Conservation (phyloP, 1,140 invertebrate genomes). For the Lordiphosa clarofinis region DNA sequence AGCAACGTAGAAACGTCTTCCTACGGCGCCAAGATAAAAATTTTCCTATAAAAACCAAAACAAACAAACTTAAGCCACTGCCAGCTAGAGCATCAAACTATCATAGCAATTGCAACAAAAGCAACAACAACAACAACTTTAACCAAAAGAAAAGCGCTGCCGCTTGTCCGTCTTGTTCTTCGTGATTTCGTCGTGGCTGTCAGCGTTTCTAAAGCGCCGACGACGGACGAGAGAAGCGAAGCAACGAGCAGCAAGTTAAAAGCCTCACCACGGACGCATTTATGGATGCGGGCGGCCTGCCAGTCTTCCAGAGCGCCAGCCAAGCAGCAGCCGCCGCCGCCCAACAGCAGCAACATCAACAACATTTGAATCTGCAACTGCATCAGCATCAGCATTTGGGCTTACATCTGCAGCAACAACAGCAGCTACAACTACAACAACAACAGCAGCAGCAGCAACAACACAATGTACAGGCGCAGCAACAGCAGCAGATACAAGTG, state of each 20-base stretch:
- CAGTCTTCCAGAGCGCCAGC: conserved; percentile 79
- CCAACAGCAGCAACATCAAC: conserved; percentile 70
- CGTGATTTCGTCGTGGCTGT: conserved; percentile 66
- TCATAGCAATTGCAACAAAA: not conserved
- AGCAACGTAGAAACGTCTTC: conserved; percentile 21
- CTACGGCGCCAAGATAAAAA: conserved; percentile 5
- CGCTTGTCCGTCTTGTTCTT: conserved; percentile 68
- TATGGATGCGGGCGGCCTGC: conserved; percentile 80
- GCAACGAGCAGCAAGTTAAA: conserved; percentile 64
- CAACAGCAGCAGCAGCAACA: conserved; percentile 35
- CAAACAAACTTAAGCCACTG: too few species aligned
- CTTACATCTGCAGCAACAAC: conserved; percentile 70
- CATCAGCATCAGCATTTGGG: conserved; percentile 62
- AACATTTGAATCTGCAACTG: conserved; percentile 68
- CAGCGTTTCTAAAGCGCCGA: conserved; percentile 52
- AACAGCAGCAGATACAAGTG: conserved; percentile 56
- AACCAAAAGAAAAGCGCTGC: conserved; percentile 28
- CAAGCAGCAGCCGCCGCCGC: conserved; percentile 76
- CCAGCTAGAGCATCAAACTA: not conserved
- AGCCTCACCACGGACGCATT: conserved; percentile 78
- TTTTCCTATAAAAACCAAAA: not conserved
- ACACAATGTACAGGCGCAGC: conserved; percentile 59
- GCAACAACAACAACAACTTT: conserved; percentile 1
- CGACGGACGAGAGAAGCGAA: conserved; percentile 71
- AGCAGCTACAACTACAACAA: conserved; percentile 67